phyloP scores from a whole-genome alignment of 2,113 vertebrate genomes.

The Hipposideros armiger region DNA sequence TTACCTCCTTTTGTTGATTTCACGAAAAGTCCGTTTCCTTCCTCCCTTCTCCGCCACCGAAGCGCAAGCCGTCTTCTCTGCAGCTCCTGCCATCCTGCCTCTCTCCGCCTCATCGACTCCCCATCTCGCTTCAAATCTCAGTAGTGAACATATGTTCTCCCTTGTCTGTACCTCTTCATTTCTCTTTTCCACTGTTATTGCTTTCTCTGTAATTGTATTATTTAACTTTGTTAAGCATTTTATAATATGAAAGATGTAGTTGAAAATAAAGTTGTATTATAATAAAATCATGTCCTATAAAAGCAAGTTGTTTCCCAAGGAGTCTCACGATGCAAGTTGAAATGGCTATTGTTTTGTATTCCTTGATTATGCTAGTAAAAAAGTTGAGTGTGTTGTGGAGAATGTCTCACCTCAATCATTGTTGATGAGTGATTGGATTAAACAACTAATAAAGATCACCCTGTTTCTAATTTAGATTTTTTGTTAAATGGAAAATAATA shows the following conservation, averaged over 20 bases:
- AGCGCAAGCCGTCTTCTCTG: neutral
- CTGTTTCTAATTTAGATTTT: constrained; percentile 50
- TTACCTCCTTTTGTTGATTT: constrained; percentile 53
- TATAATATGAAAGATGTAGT: constrained; percentile 69
- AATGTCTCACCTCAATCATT: constrained; percentile 2
- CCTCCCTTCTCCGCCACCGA: neutral
- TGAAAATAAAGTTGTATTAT: constrained; percentile 75
- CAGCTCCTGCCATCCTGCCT: constrained; percentile 70
- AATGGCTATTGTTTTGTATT: constrained; percentile 49
- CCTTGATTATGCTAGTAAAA: constrained; percentile 16
- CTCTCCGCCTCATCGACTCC: constrained; percentile 74
- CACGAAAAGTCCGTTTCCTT: neutral
- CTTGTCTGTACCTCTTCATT: constrained; percentile 78
- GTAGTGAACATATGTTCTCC: constrained; percentile 80
- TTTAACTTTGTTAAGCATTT: constrained; percentile 77
- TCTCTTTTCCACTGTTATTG: constrained; percentile 70
- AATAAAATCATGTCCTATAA: constrained; percentile 67
- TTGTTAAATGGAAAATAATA: neutral
- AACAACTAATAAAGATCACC: constrained; percentile 10
- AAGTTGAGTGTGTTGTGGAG: constrained; percentile 5
- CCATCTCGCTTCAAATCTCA: constrained; percentile 75
- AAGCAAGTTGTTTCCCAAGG: constrained; percentile 68
- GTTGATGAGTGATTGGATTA: constrained; percentile 21
- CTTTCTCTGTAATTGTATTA: constrained; percentile 76
- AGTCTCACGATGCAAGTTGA: constrained; percentile 64